phyloP scores from a whole-genome alignment of 2,113 vertebrate species.

The Syngnathus typhle region DNA sequence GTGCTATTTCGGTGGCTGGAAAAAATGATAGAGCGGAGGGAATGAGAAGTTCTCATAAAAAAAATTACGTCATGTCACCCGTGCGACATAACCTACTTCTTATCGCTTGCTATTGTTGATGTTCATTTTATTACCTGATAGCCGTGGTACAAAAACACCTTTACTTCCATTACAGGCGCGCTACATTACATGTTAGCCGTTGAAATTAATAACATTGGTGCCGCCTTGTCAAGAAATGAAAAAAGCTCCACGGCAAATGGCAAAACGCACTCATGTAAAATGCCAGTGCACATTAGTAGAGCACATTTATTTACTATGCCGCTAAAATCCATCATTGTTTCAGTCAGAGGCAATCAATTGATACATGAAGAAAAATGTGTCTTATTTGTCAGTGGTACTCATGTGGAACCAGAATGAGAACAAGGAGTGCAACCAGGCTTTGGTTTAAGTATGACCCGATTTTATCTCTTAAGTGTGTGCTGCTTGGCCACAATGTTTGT shows the following conservation, averaged over 20 bases:
- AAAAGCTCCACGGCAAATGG: conserved; percentile 6
- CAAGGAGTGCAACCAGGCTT: conserved; percentile 54
- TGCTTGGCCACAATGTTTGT: conserved; percentile 48
- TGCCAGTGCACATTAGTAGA: conserved; percentile 46
- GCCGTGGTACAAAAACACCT: neutral
- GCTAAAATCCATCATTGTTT: conserved; percentile 38
- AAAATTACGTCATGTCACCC: neutral
- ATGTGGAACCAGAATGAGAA: conserved; percentile 43
- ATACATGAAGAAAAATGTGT: conserved; percentile 34
- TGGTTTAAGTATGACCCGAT: conserved; percentile 52
- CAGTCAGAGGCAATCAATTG: conserved; percentile 46
- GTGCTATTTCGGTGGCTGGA: neutral
- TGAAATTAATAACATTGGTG: conserved; percentile 1
- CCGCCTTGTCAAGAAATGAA: conserved; percentile 28
- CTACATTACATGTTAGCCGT: neutral
- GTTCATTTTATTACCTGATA: neutral
- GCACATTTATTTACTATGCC: conserved; percentile 41
- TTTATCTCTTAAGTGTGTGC: conserved; percentile 37
- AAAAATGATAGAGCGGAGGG: neutral
- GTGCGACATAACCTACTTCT: neutral
- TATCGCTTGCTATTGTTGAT: neutral
- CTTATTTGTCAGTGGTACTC: conserved; percentile 45
- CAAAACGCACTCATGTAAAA: conserved; percentile 25
- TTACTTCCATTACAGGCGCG: neutral
- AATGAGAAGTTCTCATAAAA: neutral